Percentiles rank a stretch among this genome's conserved stretches.
Conservation (phyloP, 1,140 invertebrate genomes). For the Drosophila nasuta region DNA sequence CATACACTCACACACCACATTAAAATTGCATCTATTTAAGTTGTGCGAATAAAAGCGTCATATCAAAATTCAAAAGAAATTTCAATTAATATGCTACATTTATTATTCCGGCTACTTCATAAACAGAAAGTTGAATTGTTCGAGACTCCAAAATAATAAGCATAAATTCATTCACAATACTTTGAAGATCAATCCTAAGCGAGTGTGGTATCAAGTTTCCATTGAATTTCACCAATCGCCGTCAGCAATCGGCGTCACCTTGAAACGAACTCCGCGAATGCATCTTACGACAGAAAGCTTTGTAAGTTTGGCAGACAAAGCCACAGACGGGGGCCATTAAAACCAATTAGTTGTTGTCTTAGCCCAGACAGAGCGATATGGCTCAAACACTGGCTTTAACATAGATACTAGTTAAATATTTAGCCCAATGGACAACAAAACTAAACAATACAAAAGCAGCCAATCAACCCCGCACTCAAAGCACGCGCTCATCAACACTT, state of each 20-base stretch:
- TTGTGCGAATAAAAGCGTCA: slow-evolving; percentile 59
- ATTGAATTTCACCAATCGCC: slow-evolving; percentile 50
- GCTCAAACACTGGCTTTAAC: background rate
- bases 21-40: slow-evolving; percentile 58
- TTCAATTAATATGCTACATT: background rate
- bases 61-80: slow-evolving; percentile 36
- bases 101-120: too few relatives aligned
- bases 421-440: slow-evolving; percentile 54
- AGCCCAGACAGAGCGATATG: slow-evolving; percentile 9
- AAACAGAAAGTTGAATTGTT: background rate
- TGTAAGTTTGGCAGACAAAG: slow-evolving; percentile 20
- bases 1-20: slow-evolving; percentile 31
- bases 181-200: background rate
- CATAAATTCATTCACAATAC: background rate
- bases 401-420: background rate
- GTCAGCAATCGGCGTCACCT: slow-evolving; percentile 29
- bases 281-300: slow-evolving; percentile 40
- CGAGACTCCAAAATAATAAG: background rate
- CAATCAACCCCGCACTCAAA: slow-evolving; percentile 55
- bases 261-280: slow-evolving; percentile 30
- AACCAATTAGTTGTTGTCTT: slow-evolving; percentile 43
- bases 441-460: slow-evolving; percentile 56
- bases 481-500: slow-evolving; percentile 67
- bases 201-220: background rate
- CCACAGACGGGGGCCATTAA: slow-evolving; percentile 54